Percentiles rank a stretch among this genome's conserved stretches.
These are phyloP conservation scores for Patella depressa DNA, from an alignment of 2,888 invertebrate species.

Conservation along the genomic window DNA sequence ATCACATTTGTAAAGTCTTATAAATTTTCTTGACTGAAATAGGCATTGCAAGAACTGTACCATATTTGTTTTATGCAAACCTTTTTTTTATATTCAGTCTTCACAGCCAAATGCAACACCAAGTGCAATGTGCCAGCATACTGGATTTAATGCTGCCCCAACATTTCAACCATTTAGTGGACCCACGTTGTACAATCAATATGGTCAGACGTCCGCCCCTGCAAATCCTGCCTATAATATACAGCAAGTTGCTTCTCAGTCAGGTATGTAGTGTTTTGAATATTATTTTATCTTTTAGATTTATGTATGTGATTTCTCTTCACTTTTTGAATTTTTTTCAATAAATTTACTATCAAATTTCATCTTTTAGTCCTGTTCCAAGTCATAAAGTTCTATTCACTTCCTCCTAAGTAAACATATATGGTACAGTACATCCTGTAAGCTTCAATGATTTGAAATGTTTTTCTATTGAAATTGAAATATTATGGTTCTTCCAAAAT, in stretches of 20 bases:
- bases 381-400: no score
- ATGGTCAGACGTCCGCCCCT: conserved; percentile 33
- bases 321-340: no score
- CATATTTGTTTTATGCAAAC: neutral
- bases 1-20: no score
- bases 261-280: conserved; percentile 10
- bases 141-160: conserved; percentile 40
- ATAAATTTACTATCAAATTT: no score
- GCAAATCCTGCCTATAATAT: neutral
- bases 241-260: conserved; percentile 17
- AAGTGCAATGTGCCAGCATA: conserved; percentile 25
- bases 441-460: neutral
- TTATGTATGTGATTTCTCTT: no score
- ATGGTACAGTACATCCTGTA: no score
- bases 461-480: neutral
- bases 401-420: no score
- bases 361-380: no score
- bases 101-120: conserved; percentile 60
- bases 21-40: no score
- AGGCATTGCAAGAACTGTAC: neutral
- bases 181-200: conserved; percentile 49
- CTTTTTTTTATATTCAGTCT: conserved; percentile 48
- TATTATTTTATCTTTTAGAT: no score
- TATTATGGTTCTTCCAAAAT: neutral
- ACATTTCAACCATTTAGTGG: conserved; percentile 62